Evolutionary conservation across 1,140 invertebrate genomes (phyloP).

Genomic region (Galleria mellonella): DNA sequence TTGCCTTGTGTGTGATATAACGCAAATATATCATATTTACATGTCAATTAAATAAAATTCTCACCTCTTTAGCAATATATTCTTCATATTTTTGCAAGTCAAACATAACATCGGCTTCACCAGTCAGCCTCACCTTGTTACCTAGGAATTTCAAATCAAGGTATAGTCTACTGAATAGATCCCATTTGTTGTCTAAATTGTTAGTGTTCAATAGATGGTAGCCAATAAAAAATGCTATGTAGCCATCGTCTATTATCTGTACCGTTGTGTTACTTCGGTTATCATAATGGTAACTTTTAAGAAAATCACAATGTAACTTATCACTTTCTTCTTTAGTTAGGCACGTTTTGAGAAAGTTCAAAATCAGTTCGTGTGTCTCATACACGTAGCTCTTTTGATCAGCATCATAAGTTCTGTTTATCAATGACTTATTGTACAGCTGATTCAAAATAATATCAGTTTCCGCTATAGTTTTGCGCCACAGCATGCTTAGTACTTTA

Average conservation of each 20-base stretch:
- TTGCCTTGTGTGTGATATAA: too few relatives aligned
- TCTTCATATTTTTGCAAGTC: slow-evolving; percentile 58
- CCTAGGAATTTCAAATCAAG: slow-evolving; percentile 62
- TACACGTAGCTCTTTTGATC: slow-evolving; percentile 53
- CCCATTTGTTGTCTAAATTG: slow-evolving; percentile 42
- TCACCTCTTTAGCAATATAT: slow-evolving; percentile 47
- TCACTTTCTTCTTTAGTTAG: slow-evolving; percentile 36
- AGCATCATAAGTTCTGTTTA: slow-evolving; percentile 43
- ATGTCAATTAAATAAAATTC: slow-evolving; percentile 14
- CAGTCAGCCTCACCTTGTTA: slow-evolving; percentile 58
- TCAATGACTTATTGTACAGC: slow-evolving; percentile 47
- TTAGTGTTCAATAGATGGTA: slow-evolving; percentile 53
- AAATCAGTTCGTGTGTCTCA: slow-evolving; percentile 59
- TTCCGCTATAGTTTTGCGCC: slow-evolving; percentile 36
- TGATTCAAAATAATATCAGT: slow-evolving; percentile 52
- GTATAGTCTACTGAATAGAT: slow-evolving; percentile 52
- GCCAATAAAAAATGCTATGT: slow-evolving; percentile 61
- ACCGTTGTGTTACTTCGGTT: slow-evolving; percentile 24
- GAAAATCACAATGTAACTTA: slow-evolving; percentile 44
- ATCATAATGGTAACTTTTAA: slow-evolving; percentile 52
- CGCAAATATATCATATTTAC: too few relatives aligned
- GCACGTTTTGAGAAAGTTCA: slow-evolving; percentile 45
- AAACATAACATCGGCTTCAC: slow-evolving; percentile 52
- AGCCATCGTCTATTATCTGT: slow-evolving; percentile 56
- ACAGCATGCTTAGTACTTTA: slow-evolving; percentile 47